These are phyloP conservation scores for Oxyura jamaicensis DNA, from an alignment of 2,113 vertebrate genomes.

Conservation along the genomic window DNA sequence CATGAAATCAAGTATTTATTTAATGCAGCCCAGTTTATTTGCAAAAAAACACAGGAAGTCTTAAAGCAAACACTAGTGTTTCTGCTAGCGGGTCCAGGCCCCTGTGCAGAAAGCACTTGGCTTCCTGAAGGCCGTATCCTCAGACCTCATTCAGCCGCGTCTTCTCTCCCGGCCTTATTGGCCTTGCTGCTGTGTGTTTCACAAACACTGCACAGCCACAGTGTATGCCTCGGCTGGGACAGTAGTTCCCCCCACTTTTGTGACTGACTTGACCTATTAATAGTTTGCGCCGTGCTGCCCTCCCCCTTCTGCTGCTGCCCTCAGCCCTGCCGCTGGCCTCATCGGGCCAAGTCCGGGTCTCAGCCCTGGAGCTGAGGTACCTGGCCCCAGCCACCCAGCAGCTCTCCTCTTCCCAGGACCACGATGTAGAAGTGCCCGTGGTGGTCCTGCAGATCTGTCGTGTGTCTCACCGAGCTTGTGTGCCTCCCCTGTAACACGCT, in stretches of 20 bases:
- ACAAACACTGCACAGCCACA: not conserved
- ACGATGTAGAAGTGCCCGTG: not conserved
- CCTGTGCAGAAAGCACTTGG: not conserved
- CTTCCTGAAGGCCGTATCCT: not conserved
- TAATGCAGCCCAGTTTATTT: not conserved
- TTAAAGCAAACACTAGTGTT: not conserved
- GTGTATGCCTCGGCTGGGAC: not conserved
- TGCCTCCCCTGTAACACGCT: not conserved
- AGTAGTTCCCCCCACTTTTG: not conserved
- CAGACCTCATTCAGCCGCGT: not conserved
- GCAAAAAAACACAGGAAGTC: not conserved
- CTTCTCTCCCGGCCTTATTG: not conserved
- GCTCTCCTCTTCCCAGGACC: not conserved
- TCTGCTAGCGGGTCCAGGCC: not conserved
- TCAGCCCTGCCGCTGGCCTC: not conserved
- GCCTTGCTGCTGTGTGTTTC: not conserved
- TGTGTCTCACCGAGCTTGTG: not conserved
- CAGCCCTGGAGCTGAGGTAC: not conserved
- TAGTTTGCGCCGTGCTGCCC: not conserved
- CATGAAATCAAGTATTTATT: not conserved
- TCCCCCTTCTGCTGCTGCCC: not conserved
- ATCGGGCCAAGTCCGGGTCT: too few relatives aligned
- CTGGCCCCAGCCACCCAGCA: not conserved
- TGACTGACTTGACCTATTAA: not conserved
- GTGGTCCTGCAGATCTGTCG: not conserved